Evolutionary conservation across 2,797 vertebrate species (phyloP), one percentile per base, ranked within the genome.

Genomic region (Galaxias olidus): DNA sequence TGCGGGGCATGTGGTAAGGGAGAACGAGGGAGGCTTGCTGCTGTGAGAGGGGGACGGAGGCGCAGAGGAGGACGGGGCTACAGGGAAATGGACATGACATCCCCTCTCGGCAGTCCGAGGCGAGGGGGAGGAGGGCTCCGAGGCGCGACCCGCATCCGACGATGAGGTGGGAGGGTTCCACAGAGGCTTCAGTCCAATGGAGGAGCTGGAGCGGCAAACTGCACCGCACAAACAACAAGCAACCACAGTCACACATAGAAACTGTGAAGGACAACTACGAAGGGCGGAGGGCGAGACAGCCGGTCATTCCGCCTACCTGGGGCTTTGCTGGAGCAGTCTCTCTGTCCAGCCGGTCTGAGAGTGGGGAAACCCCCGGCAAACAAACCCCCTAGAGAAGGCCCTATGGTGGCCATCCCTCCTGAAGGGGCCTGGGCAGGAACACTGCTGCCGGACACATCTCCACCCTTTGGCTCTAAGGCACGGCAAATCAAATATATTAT

Each of bases 321-420:
- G 8, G 59, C 80, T 82, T 93, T 92, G 87, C 90, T 92, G 75
- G 87, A 12, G 41, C 74, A 4, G 61, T 98, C 95, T 84, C 94
- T 94, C 80, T 98, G 94, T 66, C 95, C 94, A 42, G 89, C 85
- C 5, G 96, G 94, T 79, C 91, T 93, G 53, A 99, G 92, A 15
- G 94, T 91, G 44, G 97, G 97, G 85, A 99, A 99, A 43, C 97
- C 97, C 54, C 92, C 94, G 42, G 95, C 93, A 87, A 99, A 99
- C 51, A 99, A 92, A 10, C 94, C 95, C 55, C 95, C 92, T 74
- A 96, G 67, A 54, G 92, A 83, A 5, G 91, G 91, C 10, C 86
- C 92, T 4, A 83, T 52, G 52, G 86, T 66, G 44, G 75, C 61
- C 17, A 44, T 3, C 10, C 85, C 82, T 8, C 87, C 88, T 13